Evolutionary conservation across 2,888 invertebrate species (phyloP), one percentile per base, ranked within the genome.

Genomic region (Cyclophora albipunctata): DNA sequence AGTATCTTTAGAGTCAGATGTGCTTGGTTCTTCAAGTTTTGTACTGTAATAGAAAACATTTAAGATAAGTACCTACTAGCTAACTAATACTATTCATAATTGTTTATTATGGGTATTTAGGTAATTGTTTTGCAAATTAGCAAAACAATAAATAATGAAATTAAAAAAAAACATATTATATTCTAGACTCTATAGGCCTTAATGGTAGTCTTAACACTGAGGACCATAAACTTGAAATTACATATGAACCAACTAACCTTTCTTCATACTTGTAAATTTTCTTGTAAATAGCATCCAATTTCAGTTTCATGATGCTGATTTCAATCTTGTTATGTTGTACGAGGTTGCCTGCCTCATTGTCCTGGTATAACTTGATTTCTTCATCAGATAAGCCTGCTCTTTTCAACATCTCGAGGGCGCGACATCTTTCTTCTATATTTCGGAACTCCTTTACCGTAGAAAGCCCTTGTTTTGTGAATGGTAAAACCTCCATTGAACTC

Each of bases 321-420:
- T 85, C 84, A 2, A 83, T 71, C 53, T 80, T 81, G 7, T 67
- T 74, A 2, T 68, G 71, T 41, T 74, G 69, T 40, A 77, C 72
- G 20, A 79, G 54, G 7, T 67, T 57, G 2, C 86, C 87, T 34
- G 78, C 77, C 66, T 89, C 81, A 61, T 82, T 81, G 47, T 89
- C 89, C 43, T 78, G 71, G 47, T 86, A 86, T n/a, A 91, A 57
- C 59, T 85, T 76, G 33, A 90, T 80, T 70, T 91, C 91, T 3
- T 89, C 84, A 46, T 75, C 68, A 3, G 82, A 75, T 3, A 91
- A 69, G 40, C 89, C 90, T 42, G 78, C 79, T 46, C 78, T 83
- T 59, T 84, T 90, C 46, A 91, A 62, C 66, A 74, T 73, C 68
- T 90, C 90, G 42, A 81, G 63, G 60, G 81, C 69, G 43, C 83